These are phyloP conservation scores for Dasyprocta punctata DNA, from an alignment of 2,113 vertebrate genomes.

Conservation along the genomic window DNA sequence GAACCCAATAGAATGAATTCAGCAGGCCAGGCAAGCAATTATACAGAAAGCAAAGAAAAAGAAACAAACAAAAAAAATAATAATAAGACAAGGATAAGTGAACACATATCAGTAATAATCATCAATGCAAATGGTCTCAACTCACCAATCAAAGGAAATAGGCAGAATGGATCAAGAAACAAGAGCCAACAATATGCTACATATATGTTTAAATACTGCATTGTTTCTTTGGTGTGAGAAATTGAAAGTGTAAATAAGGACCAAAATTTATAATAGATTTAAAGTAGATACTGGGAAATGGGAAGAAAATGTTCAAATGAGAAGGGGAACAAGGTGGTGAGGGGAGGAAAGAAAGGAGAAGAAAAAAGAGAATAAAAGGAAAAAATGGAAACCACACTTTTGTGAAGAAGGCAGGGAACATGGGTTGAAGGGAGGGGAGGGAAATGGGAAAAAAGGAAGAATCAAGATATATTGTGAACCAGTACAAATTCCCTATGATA, in stretches of 20 bases:
- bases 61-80: neutral
- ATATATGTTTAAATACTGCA: neutral
- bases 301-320: neutral
- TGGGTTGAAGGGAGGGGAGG: neutral
- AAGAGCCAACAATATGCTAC: neutral
- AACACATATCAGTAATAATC: neutral
- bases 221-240: neutral
- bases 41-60: neutral
- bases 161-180: neutral
- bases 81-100: neutral
- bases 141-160: neutral
- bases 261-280: neutral
- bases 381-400: neutral
- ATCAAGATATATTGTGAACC: neutral
- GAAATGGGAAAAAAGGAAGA: neutral
- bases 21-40: neutral
- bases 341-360: neutral
- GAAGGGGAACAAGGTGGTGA: neutral
- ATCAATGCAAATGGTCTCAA: neutral
- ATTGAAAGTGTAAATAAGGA: neutral
- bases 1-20: neutral
- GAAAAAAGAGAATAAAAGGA: neutral
- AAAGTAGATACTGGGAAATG: neutral
- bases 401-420: neutral
- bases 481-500: neutral